phyloP scores from a whole-genome alignment of 2,113 vertebrate genomes.

The Malaclemys terrapin region DNA sequence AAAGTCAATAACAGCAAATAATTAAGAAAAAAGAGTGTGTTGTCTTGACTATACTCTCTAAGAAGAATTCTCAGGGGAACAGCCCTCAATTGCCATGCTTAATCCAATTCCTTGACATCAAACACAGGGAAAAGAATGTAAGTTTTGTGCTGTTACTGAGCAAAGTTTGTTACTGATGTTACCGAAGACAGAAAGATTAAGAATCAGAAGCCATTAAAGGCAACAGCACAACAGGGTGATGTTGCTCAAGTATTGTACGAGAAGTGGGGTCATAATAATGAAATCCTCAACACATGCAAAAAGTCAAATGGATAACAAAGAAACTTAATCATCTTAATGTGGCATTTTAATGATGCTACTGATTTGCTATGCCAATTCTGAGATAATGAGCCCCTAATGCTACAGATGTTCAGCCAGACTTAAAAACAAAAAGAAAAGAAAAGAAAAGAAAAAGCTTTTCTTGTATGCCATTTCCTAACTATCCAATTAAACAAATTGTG shows the following conservation, averaged over 20 bases:
- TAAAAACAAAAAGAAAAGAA: slow-evolving; percentile 49
- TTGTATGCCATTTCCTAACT: slow-evolving; percentile 80
- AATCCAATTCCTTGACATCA: not conserved
- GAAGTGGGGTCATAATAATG: slow-evolving; percentile 81
- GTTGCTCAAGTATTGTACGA: slow-evolving; percentile 81
- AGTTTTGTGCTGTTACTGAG: slow-evolving; percentile 43
- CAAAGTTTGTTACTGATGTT: slow-evolving; percentile 40
- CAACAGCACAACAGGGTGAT: slow-evolving; percentile 68
- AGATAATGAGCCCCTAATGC: slow-evolving; percentile 85
- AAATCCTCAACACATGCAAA: slow-evolving; percentile 79
- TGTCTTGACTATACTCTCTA: not conserved
- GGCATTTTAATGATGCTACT: slow-evolving; percentile 82
- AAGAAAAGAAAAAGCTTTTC: slow-evolving; percentile 66
- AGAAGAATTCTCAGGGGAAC: slow-evolving; percentile 5
- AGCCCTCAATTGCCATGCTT: not conserved
- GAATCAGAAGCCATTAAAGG: slow-evolving; percentile 51
- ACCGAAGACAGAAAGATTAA: slow-evolving; percentile 25
- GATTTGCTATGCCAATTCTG: slow-evolving; percentile 84
- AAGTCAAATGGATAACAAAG: slow-evolving; percentile 85
- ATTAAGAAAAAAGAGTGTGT: not conserved
- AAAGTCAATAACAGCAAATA: slow-evolving; percentile 21
- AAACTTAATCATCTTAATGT: slow-evolving; percentile 86
- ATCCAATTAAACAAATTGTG: slow-evolving; percentile 84
- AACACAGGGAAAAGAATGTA: not conserved
- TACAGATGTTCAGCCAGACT: slow-evolving; percentile 85